Percentiles rank a stretch among this genome's conserved stretches.
These are phyloP conservation scores for Zosterops pallidus DNA, from an alignment of 2,113 vertebrate genomes.

Conservation along the genomic window DNA sequence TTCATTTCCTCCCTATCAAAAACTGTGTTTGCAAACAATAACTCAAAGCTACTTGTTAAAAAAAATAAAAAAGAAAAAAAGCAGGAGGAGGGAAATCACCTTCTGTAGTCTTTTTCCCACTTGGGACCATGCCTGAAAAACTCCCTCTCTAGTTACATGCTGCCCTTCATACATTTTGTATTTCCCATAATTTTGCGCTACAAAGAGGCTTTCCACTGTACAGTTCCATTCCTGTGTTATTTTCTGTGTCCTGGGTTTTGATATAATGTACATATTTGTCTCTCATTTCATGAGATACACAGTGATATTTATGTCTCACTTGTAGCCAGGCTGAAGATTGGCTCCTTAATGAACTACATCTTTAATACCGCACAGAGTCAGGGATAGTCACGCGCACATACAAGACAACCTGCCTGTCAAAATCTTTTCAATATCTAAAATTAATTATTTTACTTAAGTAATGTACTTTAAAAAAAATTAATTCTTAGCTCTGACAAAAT, in stretches of 20 bases:
- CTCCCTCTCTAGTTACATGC: background rate
- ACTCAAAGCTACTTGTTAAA: background rate
- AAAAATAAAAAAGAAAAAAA: background rate
- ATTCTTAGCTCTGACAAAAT: background rate
- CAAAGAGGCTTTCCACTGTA: background rate
- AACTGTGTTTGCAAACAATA: constrained; percentile 26
- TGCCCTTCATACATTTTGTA: background rate
- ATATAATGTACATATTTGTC: background rate
- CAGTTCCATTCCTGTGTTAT: background rate
- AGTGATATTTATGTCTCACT: background rate
- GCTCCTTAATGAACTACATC: constrained; percentile 60
- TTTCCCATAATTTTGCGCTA: constrained; percentile 32
- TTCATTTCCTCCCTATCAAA: constrained; percentile 37
- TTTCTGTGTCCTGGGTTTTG: background rate
- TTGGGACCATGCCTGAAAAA: background rate
- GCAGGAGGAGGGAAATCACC: background rate
- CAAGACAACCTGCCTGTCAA: constrained; percentile 39
- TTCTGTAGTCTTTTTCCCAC: background rate
- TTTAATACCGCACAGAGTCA: constrained; percentile 19
- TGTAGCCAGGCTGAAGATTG: background rate
- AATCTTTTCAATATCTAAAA: constrained; percentile 44
- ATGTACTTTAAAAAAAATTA: background rate
- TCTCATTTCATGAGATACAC: background rate
- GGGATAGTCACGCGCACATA: background rate
- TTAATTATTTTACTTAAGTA: constrained; percentile 29